Evolutionary conservation across 2,797 vertebrate species (phyloP).

Genomic region (Melanotaenia boesemani): DNA sequence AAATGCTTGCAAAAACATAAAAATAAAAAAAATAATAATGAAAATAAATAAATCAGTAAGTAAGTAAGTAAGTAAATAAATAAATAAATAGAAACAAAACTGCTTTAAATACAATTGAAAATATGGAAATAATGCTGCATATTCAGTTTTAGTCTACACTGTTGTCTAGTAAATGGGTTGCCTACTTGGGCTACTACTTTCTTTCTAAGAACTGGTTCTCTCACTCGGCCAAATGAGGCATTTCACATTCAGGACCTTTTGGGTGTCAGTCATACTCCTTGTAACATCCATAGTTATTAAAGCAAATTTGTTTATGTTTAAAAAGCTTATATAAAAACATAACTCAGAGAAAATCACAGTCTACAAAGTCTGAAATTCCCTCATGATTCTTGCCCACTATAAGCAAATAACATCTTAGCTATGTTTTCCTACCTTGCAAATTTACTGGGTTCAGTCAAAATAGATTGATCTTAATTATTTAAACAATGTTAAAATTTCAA

Average conservation of each 20-base stretch:
- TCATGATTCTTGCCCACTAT: background rate
- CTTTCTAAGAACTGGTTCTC: background rate
- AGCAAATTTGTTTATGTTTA: background rate
- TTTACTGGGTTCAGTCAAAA: background rate
- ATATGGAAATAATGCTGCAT: background rate
- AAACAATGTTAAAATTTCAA: background rate
- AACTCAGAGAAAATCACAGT: background rate
- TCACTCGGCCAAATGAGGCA: background rate
- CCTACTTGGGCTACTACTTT: too few species aligned
- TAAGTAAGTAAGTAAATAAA: background rate
- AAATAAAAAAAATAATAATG: background rate
- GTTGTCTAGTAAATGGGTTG: background rate
- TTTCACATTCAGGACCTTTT: background rate
- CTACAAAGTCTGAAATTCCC: background rate
- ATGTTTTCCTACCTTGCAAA: background rate
- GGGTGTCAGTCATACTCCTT: background rate
- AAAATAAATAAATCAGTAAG: background rate
- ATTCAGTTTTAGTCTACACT: background rate
- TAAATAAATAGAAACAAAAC: too few species aligned
- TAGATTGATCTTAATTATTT: background rate
- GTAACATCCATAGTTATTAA: background rate
- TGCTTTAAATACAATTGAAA: background rate
- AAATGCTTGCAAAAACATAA: too few species aligned
- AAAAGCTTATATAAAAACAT: background rate
- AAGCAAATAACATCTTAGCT: background rate